Evolutionary conservation across 2,797 vertebrate species (phyloP), one percentile per base, ranked within the genome.

Genomic region (Anguilla megastoma): DNA sequence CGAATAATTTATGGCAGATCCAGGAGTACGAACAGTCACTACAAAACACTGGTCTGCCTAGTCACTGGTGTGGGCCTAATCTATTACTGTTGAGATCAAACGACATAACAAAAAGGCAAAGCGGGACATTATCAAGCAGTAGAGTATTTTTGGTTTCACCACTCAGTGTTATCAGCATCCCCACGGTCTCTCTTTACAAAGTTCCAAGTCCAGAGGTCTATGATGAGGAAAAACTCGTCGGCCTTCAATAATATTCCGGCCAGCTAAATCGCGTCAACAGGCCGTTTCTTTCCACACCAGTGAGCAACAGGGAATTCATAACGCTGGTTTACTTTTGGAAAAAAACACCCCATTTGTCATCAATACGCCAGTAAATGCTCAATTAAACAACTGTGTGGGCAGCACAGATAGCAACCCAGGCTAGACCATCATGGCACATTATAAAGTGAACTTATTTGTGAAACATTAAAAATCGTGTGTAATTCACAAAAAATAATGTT

Each of bases 141-240:
- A 52, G 50, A 8, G 24, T 36, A 41, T 76, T 36, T 76, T 41
- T 36, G 74, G 30, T 21, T 76, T 14, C 33, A 33, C 33, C 16
- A 5, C 36, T 18, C 12, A 33, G 14, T 71, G 24, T 74, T 74
- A 74, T 76, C 74, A 76, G 41, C 18, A 16, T 85, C 18, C 30
- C 45, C 6, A 52, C 14, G 74, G 7, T 30, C 41, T 45, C n/a
- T 52, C 24, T 21, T 30, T 33, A n/a, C 48, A 85, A 88, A 88
- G 60, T 50, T 52, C 45, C 27, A 84, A 69, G 45, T 87, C 52
- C 58, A 84, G 79, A 21, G 2, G 27, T 71, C 36, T 56, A 87
- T n/a, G 60, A 8, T 66, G 60, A 76, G 45, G 79, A 84, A 82
- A 58, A 14, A 41, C 36, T 45, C 52, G 24, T 52, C 30, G 30